Conservation (phyloP, 2,113 vertebrate genomes). For the Crotophaga sulcirostris region DNA sequence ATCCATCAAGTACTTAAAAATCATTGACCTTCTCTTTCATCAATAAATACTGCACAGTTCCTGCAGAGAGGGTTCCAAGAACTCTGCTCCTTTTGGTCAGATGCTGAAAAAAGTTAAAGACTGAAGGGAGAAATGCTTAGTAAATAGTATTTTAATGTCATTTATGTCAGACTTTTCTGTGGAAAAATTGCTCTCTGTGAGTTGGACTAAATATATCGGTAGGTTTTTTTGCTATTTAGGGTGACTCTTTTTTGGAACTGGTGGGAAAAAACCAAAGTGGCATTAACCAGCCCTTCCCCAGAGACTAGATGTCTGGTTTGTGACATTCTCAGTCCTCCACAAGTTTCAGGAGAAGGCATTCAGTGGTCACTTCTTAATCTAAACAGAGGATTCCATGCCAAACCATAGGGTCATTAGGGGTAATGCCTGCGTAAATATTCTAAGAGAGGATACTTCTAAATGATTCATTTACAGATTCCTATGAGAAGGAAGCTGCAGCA, state of each 20-base stretch:
- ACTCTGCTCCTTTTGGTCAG: conserved; percentile 31
- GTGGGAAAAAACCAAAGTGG: conserved; percentile 55
- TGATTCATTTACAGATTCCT: conserved; percentile 83
- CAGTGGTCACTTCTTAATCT: conserved; percentile 51
- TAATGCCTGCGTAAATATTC: conserved; percentile 28
- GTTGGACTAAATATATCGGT: conserved; percentile 47
- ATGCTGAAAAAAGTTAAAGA: conserved; percentile 38
- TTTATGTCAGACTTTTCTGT: conserved; percentile 26
- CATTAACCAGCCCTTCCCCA: conserved; percentile 46
- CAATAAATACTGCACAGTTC: neutral
- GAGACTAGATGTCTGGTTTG: conserved; percentile 37
- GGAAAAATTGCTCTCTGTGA: conserved; percentile 28
- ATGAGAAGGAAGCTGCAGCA: conserved; percentile 81
- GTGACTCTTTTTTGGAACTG: conserved; percentile 47
- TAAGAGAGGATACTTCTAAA: conserved; percentile 17
- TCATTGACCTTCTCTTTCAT: conserved; percentile 41
- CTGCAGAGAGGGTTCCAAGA: conserved; percentile 44
- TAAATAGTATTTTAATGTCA: conserved; percentile 24
- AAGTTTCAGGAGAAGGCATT: conserved; percentile 45
- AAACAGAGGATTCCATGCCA: conserved; percentile 28
- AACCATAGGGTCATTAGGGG: conserved; percentile 34
- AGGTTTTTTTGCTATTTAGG: conserved; percentile 30
- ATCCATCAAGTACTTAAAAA: conserved; percentile 42
- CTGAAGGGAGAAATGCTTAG: conserved; percentile 22
- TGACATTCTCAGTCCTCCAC: conserved; percentile 42